Evolutionary conservation across 2,888 invertebrate species (phyloP).

Genomic region (Odontocolon sp.): DNA sequence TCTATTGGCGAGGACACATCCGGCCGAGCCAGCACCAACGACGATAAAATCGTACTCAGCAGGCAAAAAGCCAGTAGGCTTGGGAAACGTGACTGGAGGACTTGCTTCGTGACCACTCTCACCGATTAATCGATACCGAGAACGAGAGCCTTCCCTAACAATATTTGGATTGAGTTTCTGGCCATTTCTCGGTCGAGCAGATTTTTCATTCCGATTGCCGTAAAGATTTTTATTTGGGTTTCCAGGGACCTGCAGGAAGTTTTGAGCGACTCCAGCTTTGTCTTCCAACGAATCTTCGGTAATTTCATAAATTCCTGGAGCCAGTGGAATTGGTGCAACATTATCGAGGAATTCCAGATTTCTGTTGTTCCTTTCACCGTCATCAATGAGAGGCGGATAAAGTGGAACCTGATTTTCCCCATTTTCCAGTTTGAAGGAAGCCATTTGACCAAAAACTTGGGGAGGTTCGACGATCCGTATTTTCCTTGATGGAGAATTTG

Average conservation of each 20-base stretch:
- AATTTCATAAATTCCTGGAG: constrained; percentile 20
- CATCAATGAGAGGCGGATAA: constrained; percentile 47
- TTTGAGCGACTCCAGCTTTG: constrained; percentile 5
- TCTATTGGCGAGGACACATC: constrained; percentile 82
- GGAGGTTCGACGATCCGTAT: constrained; percentile 9
- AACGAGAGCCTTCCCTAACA: neutral
- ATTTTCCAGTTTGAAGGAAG: constrained; percentile 45
- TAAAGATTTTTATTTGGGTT: constrained; percentile 33
- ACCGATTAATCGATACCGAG: constrained; percentile 3
- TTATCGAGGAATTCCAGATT: too few relatives aligned
- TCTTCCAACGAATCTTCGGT: neutral
- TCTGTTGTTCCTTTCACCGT: constrained; percentile 29
- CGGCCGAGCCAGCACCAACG: constrained; percentile 83
- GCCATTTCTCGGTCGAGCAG: neutral
- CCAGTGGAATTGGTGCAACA: too few relatives aligned
- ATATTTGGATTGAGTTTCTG: constrained; percentile 6
- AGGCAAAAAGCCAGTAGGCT: constrained; percentile 19
- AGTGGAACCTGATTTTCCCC: constrained; percentile 32
- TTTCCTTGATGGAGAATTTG: neutral
- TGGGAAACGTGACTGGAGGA: constrained; percentile 28
- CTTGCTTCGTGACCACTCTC: neutral
- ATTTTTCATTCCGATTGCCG: constrained; percentile 43
- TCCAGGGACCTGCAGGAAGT: neutral
- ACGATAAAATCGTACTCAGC: constrained; percentile 81
- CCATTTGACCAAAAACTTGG: constrained; percentile 47